Conservation (phyloP, 2,113 vertebrate species). For the Ornithorhynchus anatinus region DNA sequence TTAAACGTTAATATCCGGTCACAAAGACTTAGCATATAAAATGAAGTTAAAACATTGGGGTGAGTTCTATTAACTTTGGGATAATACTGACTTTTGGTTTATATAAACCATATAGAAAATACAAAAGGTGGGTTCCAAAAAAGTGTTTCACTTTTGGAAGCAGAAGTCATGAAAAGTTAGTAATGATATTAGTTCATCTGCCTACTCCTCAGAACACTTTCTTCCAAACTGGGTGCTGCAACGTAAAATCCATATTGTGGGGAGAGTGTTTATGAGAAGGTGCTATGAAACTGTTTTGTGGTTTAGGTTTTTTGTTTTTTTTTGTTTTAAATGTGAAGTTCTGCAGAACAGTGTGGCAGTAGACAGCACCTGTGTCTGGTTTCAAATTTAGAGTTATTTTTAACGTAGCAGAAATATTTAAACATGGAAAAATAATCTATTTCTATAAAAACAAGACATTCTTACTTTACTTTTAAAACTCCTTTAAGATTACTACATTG, state of each 20-base stretch:
- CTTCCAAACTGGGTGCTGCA: slow-evolving; percentile 2
- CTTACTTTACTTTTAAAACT: slow-evolving; percentile 10
- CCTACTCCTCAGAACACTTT: background rate
- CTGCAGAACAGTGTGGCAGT: background rate
- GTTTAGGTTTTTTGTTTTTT: slow-evolving; percentile 4
- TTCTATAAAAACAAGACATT: slow-evolving; percentile 18
- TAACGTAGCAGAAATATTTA: slow-evolving; percentile 32
- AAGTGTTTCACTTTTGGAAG: background rate
- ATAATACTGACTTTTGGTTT: background rate
- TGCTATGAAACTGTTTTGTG: slow-evolving; percentile 42
- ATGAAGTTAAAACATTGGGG: too few relatives aligned
- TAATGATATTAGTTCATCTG: background rate
- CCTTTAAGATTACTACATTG: background rate
- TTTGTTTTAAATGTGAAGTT: background rate
- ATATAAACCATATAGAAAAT: background rate
- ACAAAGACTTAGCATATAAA: too few relatives aligned
- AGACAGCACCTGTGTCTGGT: slow-evolving; percentile 6
- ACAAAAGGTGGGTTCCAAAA: background rate
- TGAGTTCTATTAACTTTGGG: too few relatives aligned
- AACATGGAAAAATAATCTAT: slow-evolving; percentile 9
- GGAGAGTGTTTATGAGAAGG: slow-evolving; percentile 21
- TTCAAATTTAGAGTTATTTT: slow-evolving; percentile 21
- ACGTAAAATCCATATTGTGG: background rate
- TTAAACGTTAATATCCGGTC: too few relatives aligned
- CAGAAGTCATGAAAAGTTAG: background rate